Evolutionary conservation across 2,888 invertebrate species (phyloP), one percentile per base, ranked within the genome.

Genomic region (Chaitophorus viminalis): DNA sequence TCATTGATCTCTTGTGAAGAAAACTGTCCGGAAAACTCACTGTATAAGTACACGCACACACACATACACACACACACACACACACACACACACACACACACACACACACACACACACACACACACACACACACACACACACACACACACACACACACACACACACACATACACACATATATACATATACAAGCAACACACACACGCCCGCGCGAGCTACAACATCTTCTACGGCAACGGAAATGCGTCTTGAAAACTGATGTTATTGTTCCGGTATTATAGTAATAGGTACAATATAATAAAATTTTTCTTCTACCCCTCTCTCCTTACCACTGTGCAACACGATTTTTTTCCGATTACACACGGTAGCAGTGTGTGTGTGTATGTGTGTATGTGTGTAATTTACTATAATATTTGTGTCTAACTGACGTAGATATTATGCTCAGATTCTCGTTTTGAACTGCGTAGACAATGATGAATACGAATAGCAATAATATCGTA

Each of bases 1-100:
- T 87, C 79, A 79, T 87, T 79, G 86, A 87, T 87, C 86, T 87
- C 84, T 75, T 72, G 86, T 60, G 72, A 87, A 87, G 86, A 87
- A 87, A 87, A 87, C 54, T 74, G 54, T 74, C 78, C 72, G 86
- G 79, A 79, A 87, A 87, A 79, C 86, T 79, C 74, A n/a, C 25
- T 36, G 31, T 78, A 33, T 3, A 60, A 14, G 29, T 39, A 39
- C 21, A 36, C 68, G 29, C 14, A 60, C 60, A 60, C 60, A 60
- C 60, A 60, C 29, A 29, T 29, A 76, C 74, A 33, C 36, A 36
- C 46, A 74, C 74, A 36, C 74, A 33, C 29, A 72, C 75, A 33
- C 36, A 60, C 25, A 60, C 18, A 68, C 29, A 29, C 29, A 9
- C 11, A 46, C 46, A 46, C 46, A 9, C 11, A 25, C 21, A 36